phyloP scores from a whole-genome alignment of 2,888 invertebrate species.

The Saturnia pavonia region DNA sequence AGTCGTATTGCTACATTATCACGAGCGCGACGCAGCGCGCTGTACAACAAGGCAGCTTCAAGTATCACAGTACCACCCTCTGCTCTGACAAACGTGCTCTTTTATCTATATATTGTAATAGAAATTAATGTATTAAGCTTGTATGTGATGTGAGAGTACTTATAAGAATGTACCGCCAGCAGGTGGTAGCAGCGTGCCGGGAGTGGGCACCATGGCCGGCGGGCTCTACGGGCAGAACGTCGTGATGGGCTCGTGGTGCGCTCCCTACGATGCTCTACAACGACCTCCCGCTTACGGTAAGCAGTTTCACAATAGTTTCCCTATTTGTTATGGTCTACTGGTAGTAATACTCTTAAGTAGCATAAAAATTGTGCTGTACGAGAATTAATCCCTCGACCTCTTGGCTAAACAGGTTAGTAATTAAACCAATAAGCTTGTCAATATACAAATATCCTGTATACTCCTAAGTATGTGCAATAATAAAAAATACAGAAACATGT shows the following conservation, averaged over 20 bases:
- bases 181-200: constrained; percentile 44
- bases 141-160: not conserved
- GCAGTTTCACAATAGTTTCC: constrained; percentile 10
- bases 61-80: too few species aligned
- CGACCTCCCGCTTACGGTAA: constrained; percentile 91
- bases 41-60: too few species aligned
- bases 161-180: constrained; percentile 39
- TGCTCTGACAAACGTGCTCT: too few species aligned
- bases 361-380: not conserved
- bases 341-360: too few species aligned
- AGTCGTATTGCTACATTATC: too few species aligned
- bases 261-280: constrained; percentile 91
- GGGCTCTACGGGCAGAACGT: constrained; percentile 91
- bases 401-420: not conserved
- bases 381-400: not conserved
- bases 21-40: too few species aligned
- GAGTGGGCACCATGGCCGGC: constrained; percentile 73
- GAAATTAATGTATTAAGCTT: not conserved
- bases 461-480: not conserved
- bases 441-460: too few species aligned
- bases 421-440: not conserved
- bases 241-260: constrained; percentile 88
- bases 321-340: too few species aligned
- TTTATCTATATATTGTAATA: too few species aligned
- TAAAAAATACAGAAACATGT: not conserved